Base-by-base conservation (phyloP, 2,797 vertebrate species). In the Silurus lanzhouensis region DNA sequence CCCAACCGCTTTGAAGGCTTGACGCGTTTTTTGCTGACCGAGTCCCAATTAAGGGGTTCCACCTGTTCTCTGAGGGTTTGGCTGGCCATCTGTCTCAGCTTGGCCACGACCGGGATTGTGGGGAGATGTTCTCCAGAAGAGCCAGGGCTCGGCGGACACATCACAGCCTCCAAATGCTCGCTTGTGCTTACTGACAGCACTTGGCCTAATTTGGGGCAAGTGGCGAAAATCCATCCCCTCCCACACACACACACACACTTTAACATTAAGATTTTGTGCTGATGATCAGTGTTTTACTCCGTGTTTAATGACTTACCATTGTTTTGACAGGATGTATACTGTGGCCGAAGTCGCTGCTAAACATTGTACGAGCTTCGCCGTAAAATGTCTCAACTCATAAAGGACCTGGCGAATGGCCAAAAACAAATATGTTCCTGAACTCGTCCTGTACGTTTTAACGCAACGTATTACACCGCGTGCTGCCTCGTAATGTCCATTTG, bases 31-130 rank as follows among this genome's bases (percentile, higher is more conserved):
- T 48, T 83, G 60, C 66, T 86, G 57, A 81, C 90, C 82, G 86
- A 82, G 86, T 87, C 88, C 93, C 91, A 94, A 94, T 95, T 94
- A 95, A 91, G 89, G 63, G 86, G 85, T 91, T 91, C 92, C 92
- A 94, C 92, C 91, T 92, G 90, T 79, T 85, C 90, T 84, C 90
- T 64, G 74, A 72, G 74, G 74, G 88, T 84, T 89, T 85, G 86
- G 79, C 60, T 38, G 83, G 90, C 87, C 87, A 90, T 92, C 91
- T 91, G 92, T 92, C 92, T 91, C 89, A 88, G 87, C 87, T 92
- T 90, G 87, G 83, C 89, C 89, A 58, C 87, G 25, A 55, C 86
- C 86, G 78, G 91, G 90, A 91, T 20, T 58, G 85, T 88, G 83
- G 88, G 87, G 86, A 90, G 87, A 88, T 89, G 55, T 81, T 67